phyloP scores from a whole-genome alignment of 2,888 invertebrate species.

The Hartigia nigra region DNA sequence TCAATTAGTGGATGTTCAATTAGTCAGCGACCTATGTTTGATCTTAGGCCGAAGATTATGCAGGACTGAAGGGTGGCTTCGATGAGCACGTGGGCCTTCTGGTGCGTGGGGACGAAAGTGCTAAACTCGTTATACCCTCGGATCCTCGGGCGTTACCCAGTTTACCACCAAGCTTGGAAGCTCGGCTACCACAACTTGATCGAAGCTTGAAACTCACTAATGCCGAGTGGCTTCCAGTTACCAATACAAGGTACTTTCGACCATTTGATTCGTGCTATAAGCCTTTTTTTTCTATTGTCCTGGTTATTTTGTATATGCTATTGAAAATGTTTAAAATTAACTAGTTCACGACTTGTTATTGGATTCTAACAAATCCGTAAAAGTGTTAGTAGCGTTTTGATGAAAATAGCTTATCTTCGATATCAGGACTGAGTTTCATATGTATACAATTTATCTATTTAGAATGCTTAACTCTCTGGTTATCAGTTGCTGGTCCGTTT shows the following conservation, averaged over 20 bases:
- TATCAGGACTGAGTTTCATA: background rate
- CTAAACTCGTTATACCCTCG: constrained; percentile 50
- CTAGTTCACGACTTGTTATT: background rate
- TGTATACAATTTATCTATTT: too few relatives aligned
- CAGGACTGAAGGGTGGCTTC: constrained; percentile 64
- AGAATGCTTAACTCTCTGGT: background rate
- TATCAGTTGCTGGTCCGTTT: background rate
- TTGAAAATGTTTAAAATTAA: background rate
- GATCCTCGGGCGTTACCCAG: constrained; percentile 58
- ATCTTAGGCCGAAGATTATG: constrained; percentile 64
- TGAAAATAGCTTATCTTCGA: background rate
- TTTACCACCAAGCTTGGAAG: constrained; percentile 59
- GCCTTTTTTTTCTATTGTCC: background rate
- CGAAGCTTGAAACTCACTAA: constrained; percentile 77
- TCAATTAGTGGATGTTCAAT: background rate
- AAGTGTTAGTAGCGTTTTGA: background rate
- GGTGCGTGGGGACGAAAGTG: constrained; percentile 52
- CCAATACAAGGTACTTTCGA: constrained; percentile 74
- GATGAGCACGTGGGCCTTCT: constrained; percentile 61
- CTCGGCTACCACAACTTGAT: constrained; percentile 71
- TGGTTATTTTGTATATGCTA: background rate
- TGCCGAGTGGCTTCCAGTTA: constrained; percentile 83
- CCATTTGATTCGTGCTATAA: background rate
- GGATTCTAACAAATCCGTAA: background rate
- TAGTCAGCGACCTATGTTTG: background rate